These are phyloP conservation scores for Folsomia candida DNA, from an alignment of 2,888 invertebrate genomes.

Conservation along the genomic window DNA sequence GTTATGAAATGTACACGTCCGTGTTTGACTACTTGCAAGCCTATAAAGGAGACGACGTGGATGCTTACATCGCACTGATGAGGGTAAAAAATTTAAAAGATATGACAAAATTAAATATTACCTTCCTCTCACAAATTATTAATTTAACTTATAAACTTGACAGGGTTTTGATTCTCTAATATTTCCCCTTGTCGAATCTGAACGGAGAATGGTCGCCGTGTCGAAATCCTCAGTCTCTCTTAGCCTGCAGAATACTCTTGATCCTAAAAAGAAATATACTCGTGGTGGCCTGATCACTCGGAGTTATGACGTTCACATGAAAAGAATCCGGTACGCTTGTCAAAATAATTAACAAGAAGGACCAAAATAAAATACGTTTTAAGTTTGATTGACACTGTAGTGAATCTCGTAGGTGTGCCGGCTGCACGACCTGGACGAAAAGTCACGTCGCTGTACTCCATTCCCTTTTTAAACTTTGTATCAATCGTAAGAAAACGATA, in stretches of 20 bases:
- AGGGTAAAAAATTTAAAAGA: constrained; percentile 34
- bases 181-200: constrained; percentile 39
- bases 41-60: constrained; percentile 70
- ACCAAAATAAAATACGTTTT: not conserved
- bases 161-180: constrained; percentile 46
- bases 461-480: constrained; percentile 44
- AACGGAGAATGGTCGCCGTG: constrained; percentile 34
- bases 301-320: constrained; percentile 40
- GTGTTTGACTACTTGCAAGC: constrained; percentile 46
- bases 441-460: constrained; percentile 45
- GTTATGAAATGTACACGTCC: constrained; percentile 43
- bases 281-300: constrained; percentile 37
- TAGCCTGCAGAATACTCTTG: constrained; percentile 32
- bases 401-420: constrained; percentile 38
- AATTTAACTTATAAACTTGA: too few species aligned
- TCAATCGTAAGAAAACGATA: too few species aligned
- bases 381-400: not conserved
- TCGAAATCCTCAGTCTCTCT: constrained; percentile 14
- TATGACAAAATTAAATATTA: too few species aligned
- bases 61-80: constrained; percentile 61
- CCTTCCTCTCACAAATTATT: not conserved
- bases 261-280: constrained; percentile 46
- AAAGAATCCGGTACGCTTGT: constrained; percentile 35
- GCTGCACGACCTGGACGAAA: constrained; percentile 46
- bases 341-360: not conserved